phyloP scores from a whole-genome alignment of 1,140 invertebrate genomes.

The Periplaneta americana region DNA sequence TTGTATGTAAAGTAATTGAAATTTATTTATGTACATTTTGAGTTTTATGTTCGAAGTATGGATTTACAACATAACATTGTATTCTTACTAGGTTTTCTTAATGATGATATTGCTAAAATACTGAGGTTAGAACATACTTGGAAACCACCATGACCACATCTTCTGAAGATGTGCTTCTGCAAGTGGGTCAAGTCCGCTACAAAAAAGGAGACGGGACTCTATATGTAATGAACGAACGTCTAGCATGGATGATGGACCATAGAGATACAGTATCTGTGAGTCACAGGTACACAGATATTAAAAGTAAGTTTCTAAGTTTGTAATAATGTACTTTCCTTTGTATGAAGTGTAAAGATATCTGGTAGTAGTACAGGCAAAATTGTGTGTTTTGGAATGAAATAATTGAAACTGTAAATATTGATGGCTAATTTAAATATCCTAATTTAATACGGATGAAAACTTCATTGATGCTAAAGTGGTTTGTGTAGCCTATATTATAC shows the following conservation, averaged over 20 bases:
- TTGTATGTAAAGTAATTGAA: background rate
- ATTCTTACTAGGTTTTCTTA: background rate
- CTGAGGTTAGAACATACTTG: background rate
- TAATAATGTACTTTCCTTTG: background rate
- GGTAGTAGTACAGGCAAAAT: no score
- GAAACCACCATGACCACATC: conserved; percentile 61
- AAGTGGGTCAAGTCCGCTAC: conserved; percentile 86
- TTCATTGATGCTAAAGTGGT: no score
- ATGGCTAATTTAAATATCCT: no score
- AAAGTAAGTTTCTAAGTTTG: conserved; percentile 59
- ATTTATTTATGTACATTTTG: background rate
- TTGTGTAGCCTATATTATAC: no score
- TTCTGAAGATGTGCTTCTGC: conserved; percentile 89
- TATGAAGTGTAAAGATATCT: no score
- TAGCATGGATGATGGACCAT: conserved; percentile 94
- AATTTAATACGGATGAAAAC: no score
- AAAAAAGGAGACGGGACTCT: conserved; percentile 95
- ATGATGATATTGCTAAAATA: background rate
- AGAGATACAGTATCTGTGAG: conserved; percentile 86
- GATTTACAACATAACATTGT: background rate
- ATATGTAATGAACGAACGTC: conserved; percentile 91
- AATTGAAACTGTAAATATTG: no score
- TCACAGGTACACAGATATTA: conserved; percentile 93
- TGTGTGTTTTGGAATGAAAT: no score
- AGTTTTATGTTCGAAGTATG: background rate